phyloP scores from a whole-genome alignment of 2,797 vertebrate genomes.

The Staurois parvus region DNA sequence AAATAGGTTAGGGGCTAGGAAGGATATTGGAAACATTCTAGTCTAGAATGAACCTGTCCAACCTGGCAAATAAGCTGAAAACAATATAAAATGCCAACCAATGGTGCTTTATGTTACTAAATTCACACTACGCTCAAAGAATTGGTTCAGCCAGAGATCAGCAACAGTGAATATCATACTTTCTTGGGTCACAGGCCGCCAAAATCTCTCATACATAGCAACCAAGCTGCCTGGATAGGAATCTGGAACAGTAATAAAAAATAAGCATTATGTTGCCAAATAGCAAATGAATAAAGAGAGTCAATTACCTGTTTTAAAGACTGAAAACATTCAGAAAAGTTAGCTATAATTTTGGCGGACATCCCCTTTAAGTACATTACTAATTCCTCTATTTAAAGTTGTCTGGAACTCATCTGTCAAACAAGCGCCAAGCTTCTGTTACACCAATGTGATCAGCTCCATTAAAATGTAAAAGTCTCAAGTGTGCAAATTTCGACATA shows the following conservation, averaged over 20 bases:
- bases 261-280: background rate
- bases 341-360: constrained; percentile 26
- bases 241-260: background rate
- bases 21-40: no score
- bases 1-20: no score
- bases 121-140: background rate
- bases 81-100: background rate
- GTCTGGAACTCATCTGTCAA: constrained; percentile 27
- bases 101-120: background rate
- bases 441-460: constrained; percentile 22
- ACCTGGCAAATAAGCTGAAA: background rate
- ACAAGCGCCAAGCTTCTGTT: constrained; percentile 38
- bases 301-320: background rate
- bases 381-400: constrained; percentile 35
- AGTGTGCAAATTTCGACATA: constrained; percentile 43
- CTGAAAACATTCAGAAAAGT: constrained; percentile 21
- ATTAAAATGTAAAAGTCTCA: constrained; percentile 27
- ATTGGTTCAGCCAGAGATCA: background rate
- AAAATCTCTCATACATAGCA: background rate
- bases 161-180: background rate
- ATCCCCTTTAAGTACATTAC: constrained; percentile 20
- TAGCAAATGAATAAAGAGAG: background rate
- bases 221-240: background rate
- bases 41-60: background rate
- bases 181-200: background rate